Conservation (phyloP, 2,888 invertebrate genomes). For the Pheosia tremula region DNA sequence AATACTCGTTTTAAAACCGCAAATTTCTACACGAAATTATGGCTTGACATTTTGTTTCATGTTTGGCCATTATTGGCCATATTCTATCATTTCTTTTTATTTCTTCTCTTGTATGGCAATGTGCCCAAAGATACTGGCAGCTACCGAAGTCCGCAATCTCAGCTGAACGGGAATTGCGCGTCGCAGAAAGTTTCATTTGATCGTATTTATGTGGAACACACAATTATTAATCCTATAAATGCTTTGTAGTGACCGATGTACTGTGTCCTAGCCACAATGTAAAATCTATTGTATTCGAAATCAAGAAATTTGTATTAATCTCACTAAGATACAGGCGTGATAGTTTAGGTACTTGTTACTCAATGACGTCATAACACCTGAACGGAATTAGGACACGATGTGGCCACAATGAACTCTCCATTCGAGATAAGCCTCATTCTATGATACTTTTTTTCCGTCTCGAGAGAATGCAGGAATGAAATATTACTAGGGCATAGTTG, state of each 20-base stretch:
- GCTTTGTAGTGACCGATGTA: background rate
- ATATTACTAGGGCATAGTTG: too few relatives aligned
- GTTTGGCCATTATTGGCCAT: slow-evolving; percentile 3
- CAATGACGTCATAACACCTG: background rate
- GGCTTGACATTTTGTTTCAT: background rate
- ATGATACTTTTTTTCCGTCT: too few relatives aligned
- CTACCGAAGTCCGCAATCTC: slow-evolving; percentile 14
- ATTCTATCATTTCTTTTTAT: slow-evolving; percentile 6
- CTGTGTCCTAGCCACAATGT: background rate
- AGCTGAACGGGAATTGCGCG: slow-evolving; percentile 11
- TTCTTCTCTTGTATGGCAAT: slow-evolving; percentile 30
- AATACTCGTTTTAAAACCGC: too few relatives aligned
- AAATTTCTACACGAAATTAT: too few relatives aligned
- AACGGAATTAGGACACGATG: background rate
- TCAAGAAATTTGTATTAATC: background rate
- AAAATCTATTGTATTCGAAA: background rate
- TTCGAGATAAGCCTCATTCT: too few relatives aligned
- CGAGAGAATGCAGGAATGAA: too few relatives aligned
- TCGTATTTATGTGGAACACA: background rate
- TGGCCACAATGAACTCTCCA: background rate
- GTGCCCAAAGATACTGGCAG: slow-evolving; percentile 38
- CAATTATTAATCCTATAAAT: background rate
- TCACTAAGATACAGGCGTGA: background rate
- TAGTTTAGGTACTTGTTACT: background rate
- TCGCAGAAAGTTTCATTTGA: slow-evolving; percentile 6